These are phyloP conservation scores for Stomatorhinus walkeri DNA, from an alignment of 2,797 vertebrate genomes.

Conservation along the genomic window DNA sequence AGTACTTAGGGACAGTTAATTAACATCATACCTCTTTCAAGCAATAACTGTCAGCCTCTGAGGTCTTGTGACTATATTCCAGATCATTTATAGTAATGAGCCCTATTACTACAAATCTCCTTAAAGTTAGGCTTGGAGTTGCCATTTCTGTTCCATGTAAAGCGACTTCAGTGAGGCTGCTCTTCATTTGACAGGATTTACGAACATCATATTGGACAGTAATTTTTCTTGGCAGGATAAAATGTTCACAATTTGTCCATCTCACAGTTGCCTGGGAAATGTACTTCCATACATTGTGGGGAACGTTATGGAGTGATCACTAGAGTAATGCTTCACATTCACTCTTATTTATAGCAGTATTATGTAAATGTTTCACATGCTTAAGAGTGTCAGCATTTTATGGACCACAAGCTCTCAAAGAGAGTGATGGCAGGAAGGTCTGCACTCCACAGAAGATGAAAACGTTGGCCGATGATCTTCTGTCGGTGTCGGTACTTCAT, in stretches of 20 bases:
- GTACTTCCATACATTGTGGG: neutral
- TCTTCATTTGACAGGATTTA: neutral
- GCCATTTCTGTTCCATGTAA: neutral
- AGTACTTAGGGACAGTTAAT: conserved; percentile 10
- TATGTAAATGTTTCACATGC: conserved; percentile 9
- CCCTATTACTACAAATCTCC: conserved; percentile 1
- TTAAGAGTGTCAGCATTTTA: neutral
- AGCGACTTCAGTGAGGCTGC: neutral
- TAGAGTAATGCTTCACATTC: neutral
- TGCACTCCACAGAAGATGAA: neutral
- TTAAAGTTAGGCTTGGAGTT: neutral
- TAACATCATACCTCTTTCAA: neutral
- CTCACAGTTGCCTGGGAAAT: neutral
- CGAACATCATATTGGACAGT: neutral
- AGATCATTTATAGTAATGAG: conserved; percentile 14
- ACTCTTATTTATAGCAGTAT: neutral
- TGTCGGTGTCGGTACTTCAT: neutral
- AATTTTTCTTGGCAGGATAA: conserved; percentile 5
- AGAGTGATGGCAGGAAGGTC: neutral
- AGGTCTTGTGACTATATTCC: neutral
- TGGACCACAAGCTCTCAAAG: neutral
- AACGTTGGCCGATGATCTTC: neutral
- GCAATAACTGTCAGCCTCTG: neutral
- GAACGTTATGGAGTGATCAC: neutral
- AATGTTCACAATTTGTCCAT: neutral